A percentile compares a stretch with the other conserved stretches of the same genome.
Evolutionary conservation across 2,113 vertebrate species (phyloP).

Genomic region (Stigmatopora argus): DNA sequence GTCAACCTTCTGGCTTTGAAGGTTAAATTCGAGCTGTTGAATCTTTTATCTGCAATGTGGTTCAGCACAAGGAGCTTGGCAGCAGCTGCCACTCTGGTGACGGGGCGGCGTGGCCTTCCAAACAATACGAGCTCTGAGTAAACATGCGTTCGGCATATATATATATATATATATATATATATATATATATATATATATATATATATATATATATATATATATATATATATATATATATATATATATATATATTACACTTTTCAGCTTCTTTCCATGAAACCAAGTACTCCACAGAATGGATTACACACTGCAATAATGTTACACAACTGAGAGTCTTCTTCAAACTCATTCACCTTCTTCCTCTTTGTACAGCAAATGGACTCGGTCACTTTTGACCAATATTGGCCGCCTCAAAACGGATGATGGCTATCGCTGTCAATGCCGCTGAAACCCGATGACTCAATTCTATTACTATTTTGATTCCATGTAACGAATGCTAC

Average conservation of each 20-base stretch:
- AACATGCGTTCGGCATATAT: constrained; percentile 51
- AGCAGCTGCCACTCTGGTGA: constrained; percentile 43
- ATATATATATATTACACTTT: too few relatives aligned
- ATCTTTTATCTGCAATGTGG: constrained; percentile 12
- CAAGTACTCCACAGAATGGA: constrained; percentile 46
- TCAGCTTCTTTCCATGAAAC: constrained; percentile 29
- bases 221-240: too few relatives aligned
- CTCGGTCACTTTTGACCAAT: too few relatives aligned
- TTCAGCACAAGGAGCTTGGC: constrained; percentile 50
- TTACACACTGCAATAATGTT: constrained; percentile 29
- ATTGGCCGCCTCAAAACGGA: too few relatives aligned
- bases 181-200: too few relatives aligned
- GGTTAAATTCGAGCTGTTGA: background rate
- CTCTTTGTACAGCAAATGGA: constrained; percentile 31
- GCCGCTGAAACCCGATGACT: too few relatives aligned
- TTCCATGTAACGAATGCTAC: background rate
- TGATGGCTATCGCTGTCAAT: too few relatives aligned
- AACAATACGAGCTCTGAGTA: constrained; percentile 40
- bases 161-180: too few relatives aligned
- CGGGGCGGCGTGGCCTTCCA: constrained; percentile 42
- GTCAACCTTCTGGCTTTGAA: background rate
- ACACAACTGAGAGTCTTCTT: constrained; percentile 20
- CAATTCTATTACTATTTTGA: too few relatives aligned
- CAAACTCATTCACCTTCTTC: constrained; percentile 38
- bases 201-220: too few relatives aligned